A percentile compares a stretch with the other conserved stretches of the same genome.
These are phyloP conservation scores for Calameuta idolon DNA, from an alignment of 2,888 invertebrate species.

Conservation along the genomic window DNA sequence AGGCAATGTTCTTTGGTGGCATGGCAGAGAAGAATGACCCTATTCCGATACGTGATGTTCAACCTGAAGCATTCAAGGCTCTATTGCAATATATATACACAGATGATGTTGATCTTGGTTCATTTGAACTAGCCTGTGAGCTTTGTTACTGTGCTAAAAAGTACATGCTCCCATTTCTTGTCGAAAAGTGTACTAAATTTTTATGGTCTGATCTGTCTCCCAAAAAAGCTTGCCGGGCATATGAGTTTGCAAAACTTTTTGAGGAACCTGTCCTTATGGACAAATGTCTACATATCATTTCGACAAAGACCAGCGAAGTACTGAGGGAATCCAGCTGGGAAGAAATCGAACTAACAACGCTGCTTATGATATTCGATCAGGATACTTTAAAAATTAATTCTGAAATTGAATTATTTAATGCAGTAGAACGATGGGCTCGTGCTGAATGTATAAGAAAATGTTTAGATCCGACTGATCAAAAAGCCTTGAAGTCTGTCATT, in stretches of 20 bases:
- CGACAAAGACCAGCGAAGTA: slow-evolving; percentile 81
- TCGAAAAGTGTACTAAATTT: slow-evolving; percentile 85
- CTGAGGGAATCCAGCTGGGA: slow-evolving; percentile 81
- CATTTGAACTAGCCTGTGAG: slow-evolving; percentile 89
- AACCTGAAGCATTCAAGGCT: slow-evolving; percentile 87
- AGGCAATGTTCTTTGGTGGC: slow-evolving; percentile 89
- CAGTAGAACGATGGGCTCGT: slow-evolving; percentile 76
- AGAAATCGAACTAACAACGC: slow-evolving; percentile 80
- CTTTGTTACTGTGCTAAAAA: slow-evolving; percentile 90
- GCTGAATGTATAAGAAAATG: slow-evolving; percentile 71
- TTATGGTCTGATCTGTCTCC: slow-evolving; percentile 86
- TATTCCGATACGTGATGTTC: slow-evolving; percentile 85
- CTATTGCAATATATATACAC: slow-evolving; percentile 88
- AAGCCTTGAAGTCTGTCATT: slow-evolving; percentile 52
- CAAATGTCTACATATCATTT: slow-evolving; percentile 85
- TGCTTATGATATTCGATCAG: slow-evolving; percentile 81
- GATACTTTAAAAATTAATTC: slow-evolving; percentile 80
- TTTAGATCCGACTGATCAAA: slow-evolving; percentile 54
- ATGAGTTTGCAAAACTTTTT: slow-evolving; percentile 87
- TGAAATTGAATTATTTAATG: slow-evolving; percentile 83
- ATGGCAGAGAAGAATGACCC: slow-evolving; percentile 84
- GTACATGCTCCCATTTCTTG: slow-evolving; percentile 86
- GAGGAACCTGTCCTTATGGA: slow-evolving; percentile 86
- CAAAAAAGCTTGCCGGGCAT: slow-evolving; percentile 85
- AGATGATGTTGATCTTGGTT: slow-evolving; percentile 81